phyloP scores from a whole-genome alignment of 2,113 vertebrate species.

The Brachyhypopomus gauderio region DNA sequence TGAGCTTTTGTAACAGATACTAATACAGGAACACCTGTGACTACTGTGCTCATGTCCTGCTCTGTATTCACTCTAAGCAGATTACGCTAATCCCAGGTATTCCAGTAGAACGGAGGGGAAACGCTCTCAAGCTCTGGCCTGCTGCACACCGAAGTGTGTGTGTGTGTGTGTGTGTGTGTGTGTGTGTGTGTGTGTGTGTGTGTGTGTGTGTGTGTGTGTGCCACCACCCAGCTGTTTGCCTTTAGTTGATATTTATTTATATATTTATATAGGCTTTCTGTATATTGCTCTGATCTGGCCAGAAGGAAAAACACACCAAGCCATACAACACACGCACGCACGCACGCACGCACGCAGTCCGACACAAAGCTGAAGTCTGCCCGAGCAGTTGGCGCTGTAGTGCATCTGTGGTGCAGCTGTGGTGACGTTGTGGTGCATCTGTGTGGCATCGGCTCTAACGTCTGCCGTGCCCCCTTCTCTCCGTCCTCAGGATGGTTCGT shows the following conservation, averaged over 20 bases:
- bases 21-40: constrained; percentile 94
- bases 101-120: constrained; percentile 80
- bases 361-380: no score
- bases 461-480: constrained; percentile 68
- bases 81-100: constrained; percentile 97
- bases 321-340: constrained; percentile 86
- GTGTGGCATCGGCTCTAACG: constrained; percentile 80
- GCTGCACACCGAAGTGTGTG: constrained; percentile 84
- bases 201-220: no score
- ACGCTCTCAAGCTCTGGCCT: constrained; percentile 57
- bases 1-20: constrained; percentile 76
- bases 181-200: no score
- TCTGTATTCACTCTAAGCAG: constrained; percentile 88
- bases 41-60: constrained; percentile 66
- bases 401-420: no score
- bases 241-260: constrained; percentile 81
- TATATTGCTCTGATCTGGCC: constrained; percentile 71
- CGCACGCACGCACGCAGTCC: constrained; percentile 52
- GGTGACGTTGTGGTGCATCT: constrained; percentile 46
- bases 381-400: no score
- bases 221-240: constrained; percentile 72
- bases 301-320: constrained; percentile 81
- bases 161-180: no score
- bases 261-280: constrained; percentile 84
- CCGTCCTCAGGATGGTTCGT: constrained; percentile 70